Evolutionary conservation across 2,888 invertebrate genomes (phyloP), one percentile per base, ranked within the genome.

Genomic region (Bedellia somnulentella): DNA sequence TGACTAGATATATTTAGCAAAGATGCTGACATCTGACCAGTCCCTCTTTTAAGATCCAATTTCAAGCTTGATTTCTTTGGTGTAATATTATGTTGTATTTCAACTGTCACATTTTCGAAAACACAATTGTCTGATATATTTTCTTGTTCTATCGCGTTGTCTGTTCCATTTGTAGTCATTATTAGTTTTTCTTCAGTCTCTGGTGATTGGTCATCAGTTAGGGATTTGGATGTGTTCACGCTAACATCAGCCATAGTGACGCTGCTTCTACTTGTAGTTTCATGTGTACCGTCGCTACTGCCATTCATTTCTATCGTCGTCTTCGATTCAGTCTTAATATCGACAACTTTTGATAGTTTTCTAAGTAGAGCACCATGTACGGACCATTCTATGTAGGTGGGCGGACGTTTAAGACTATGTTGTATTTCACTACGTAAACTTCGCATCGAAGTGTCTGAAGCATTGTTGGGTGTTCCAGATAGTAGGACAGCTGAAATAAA

Each of bases 51-150:
- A 33, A 75, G 47, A 38, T 75, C 73, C 17, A 75, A 49, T 47
- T 63, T 71, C 32, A 75, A 49, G 37, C 71, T 73, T 17, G 73
- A 67, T 44, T 73, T 75, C 41, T 70, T 75, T 41, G 73, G 73
- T 35, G 71, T 68, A 21, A 75, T 73, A 38, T 68, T 73, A 34
- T 75, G 73, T 43, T 75, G 68, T 37, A 75, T 75, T 57, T 75
- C 73, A 34, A 73, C 71, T 29, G 73, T 71, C 1, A 73, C 68
- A 53, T 75, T 73, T 45, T 73, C 75, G 14, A 73, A 41, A 21
- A 71, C 54, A 14, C 63, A 43, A 38, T 68, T 5, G 45, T 41
- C 23, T 35, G 26, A 28, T 48, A 39, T 16, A 38, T 27, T 36
- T 43, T 44, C 16, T 37, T 47, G n/a, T 35, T 46, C 42, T 29